A percentile compares a stretch with the other conserved stretches of the same genome.
Conservation (phyloP, 23 tunicate genomes). For the Trididemnum miniatum region DNA sequence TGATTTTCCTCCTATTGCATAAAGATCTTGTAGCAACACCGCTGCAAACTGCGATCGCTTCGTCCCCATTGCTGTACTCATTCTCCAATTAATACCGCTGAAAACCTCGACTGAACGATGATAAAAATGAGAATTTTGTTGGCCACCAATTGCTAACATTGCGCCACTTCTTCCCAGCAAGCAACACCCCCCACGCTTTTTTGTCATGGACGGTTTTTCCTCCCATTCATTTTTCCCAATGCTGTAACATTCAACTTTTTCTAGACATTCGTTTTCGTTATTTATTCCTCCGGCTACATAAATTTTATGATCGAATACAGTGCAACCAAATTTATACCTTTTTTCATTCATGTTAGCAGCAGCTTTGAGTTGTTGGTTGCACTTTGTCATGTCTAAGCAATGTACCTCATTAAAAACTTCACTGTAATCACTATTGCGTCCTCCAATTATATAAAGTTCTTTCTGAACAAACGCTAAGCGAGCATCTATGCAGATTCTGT, state of each 20-base stretch:
- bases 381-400: not conserved
- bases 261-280: not conserved
- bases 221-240: conserved; percentile 17
- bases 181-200: conserved; percentile 12
- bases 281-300: conserved; percentile 13
- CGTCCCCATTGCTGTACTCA: not conserved
- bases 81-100: conserved; percentile 11
- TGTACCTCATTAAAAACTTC: not conserved
- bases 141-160: conserved; percentile 4
- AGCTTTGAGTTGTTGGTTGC: not conserved
- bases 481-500: conserved; percentile 1
- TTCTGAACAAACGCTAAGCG: conserved; percentile 8
- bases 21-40: not conserved
- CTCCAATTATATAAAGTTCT: conserved; percentile 8
- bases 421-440: not conserved
- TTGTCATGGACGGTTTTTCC: not conserved
- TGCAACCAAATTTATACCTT: conserved; percentile 26
- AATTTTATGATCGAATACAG: conserved; percentile 7
- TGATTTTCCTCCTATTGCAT: conserved; percentile 22
- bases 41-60: not conserved
- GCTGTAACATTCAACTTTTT: conserved; percentile 21
- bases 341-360: not conserved
- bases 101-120: conserved; percentile 4
- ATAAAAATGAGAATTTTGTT: not conserved
- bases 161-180: not conserved